Evolutionary conservation across 2,113 vertebrate genomes (phyloP), one percentile per base, ranked within the genome.

Genomic region (Oncorhynchus tshawytscha): DNA sequence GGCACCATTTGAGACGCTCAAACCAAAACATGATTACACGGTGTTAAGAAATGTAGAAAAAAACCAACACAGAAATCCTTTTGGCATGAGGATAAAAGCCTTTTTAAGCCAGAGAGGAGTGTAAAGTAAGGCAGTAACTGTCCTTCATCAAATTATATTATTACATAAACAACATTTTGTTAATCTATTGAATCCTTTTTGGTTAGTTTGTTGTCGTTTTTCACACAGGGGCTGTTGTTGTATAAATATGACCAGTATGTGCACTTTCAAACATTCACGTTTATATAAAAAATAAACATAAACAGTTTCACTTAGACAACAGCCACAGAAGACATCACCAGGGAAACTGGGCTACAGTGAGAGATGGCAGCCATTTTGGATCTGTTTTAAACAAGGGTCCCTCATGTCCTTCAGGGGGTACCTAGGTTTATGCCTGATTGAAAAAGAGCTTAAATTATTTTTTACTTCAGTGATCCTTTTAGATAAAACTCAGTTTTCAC

Each of bases 71-170:
- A 65, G 65, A 71, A 73, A 64, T 67, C 65, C 71, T 25, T 1
- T 90, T 91, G 83, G 82, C 84, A 84, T 84, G 60, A 81, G 45
- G 84, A 83, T 76, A 85, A 75, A 70, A 25, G 84, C 67, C 79
- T 86, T 90, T 83, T 72, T 20, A 82, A 89, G 81, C 82, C 67
- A 82, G 5, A 51, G 13, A 81, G 59, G 81, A 79, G 78, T 74
- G 15, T 88, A 91, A 24, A 24, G 1, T 25, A 25, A 92, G 90
- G 90, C 90, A 91, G 72, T 79, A 68, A 88, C 77, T 81, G 79
- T 75, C 25, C 25, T 45, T 51, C n/a, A 82, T 84, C 24, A 81
- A 78, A 25, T 76, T 70, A 9, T 60, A 12, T 66, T 39, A 12
- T 70, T 57, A 27, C 34, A 16, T 29, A 31, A 59, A 16, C 20